phyloP scores from a whole-genome alignment of 1,140 invertebrate species.

The Musca vetustissima region DNA sequence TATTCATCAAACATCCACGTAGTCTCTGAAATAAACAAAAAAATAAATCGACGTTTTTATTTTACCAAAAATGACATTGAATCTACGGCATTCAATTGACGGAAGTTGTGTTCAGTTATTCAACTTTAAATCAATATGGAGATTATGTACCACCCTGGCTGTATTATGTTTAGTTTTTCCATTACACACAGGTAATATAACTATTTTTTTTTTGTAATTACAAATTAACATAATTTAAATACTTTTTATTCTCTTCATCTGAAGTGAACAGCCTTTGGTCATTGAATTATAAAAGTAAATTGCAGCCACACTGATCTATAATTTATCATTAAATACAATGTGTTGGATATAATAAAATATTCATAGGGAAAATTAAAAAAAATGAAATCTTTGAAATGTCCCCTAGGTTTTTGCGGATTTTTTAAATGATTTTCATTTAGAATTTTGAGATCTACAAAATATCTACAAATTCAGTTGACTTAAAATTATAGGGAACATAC shows the following conservation, averaged over 20 bases:
- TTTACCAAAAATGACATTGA: constrained; percentile 15
- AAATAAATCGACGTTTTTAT: background rate
- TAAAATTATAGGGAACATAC: too few relatives aligned
- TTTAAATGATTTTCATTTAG: too few relatives aligned
- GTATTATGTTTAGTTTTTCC: constrained; percentile 2
- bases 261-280: background rate
- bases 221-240: background rate
- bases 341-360: too few relatives aligned
- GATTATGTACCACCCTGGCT: background rate
- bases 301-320: too few relatives aligned
- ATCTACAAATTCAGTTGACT: too few relatives aligned
- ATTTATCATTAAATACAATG: too few relatives aligned
- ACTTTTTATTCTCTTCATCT: background rate
- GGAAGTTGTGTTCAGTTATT: constrained; percentile 6
- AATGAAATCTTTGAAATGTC: too few relatives aligned
- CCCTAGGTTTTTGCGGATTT: too few relatives aligned
- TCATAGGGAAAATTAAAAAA: too few relatives aligned
- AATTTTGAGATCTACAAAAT: too few relatives aligned
- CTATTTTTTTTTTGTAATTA: background rate
- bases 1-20: constrained; percentile 12
- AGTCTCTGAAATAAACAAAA: background rate
- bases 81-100: constrained; percentile 8
- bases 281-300: too few relatives aligned
- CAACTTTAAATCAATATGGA: background rate
- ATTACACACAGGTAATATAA: constrained; percentile 6